Conservation (phyloP, 2,888 invertebrate species). For the Thereva nobilitata region DNA sequence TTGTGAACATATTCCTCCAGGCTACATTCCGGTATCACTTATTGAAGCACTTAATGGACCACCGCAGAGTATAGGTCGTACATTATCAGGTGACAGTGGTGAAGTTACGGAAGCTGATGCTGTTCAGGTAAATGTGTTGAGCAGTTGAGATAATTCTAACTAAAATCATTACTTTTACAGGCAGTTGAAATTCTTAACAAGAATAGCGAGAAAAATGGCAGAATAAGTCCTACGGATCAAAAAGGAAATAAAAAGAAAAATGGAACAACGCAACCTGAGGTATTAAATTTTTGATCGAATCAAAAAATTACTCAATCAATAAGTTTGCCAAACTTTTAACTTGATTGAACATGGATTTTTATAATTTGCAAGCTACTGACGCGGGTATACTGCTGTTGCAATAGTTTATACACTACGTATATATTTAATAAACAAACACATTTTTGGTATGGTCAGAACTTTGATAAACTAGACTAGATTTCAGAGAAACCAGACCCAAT, state of each 20-base stretch:
- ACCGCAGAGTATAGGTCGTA: slow-evolving; percentile 55
- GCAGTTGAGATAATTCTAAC: neutral
- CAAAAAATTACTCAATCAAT: neutral
- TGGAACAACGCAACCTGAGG: slow-evolving; percentile 47
- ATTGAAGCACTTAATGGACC: slow-evolving; percentile 97
- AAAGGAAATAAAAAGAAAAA: slow-evolving; percentile 51
- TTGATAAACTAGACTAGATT: too few relatives aligned
- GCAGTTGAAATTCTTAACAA: slow-evolving; percentile 48
- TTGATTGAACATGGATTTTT: neutral
- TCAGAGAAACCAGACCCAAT: too few relatives aligned
- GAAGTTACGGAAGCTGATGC: slow-evolving; percentile 67
- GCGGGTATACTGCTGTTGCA: neutral
- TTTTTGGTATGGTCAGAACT: too few relatives aligned
- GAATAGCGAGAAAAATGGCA: slow-evolving; percentile 49
- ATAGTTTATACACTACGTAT: neutral
- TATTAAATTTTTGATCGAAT: slow-evolving; percentile 1
- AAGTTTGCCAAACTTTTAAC: slow-evolving; percentile 17
- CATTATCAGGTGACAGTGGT: slow-evolving; percentile 56
- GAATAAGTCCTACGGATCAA: slow-evolving; percentile 52
- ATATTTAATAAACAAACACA: too few relatives aligned
- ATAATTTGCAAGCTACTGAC: neutral
- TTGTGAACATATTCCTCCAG: slow-evolving; percentile 75
- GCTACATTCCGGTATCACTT: slow-evolving; percentile 91
- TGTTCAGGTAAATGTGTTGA: slow-evolving; percentile 55
- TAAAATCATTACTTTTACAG: slow-evolving; percentile 21